Conservation (phyloP, 2,888 invertebrate genomes). For the Volucella bombylans region DNA sequence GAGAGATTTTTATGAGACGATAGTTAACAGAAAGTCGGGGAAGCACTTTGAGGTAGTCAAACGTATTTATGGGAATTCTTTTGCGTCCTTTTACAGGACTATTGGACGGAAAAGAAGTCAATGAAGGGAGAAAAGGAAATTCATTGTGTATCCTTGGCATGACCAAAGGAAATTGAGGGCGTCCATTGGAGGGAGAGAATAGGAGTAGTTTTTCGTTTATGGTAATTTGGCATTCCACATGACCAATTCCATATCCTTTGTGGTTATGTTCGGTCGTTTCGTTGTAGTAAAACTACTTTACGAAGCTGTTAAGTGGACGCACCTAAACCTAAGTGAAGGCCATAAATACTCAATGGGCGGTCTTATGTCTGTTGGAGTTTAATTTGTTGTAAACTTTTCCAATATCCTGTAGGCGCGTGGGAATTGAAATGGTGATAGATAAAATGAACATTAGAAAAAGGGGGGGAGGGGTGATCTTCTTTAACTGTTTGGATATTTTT, state of each 20-base stretch:
- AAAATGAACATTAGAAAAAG: too few relatives aligned
- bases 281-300: slow-evolving; percentile 61
- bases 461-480: too few relatives aligned
- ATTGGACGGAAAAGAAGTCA: too few relatives aligned
- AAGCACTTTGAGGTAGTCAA: slow-evolving; percentile 38
- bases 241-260: slow-evolving; percentile 56
- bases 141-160: background rate
- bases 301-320: slow-evolving; percentile 65
- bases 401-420: background rate
- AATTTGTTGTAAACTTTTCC: slow-evolving; percentile 42
- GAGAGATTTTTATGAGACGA: slow-evolving; percentile 57
- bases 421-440: too few relatives aligned
- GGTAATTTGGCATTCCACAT: slow-evolving; percentile 60
- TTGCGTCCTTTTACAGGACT: slow-evolving; percentile 15
- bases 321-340: slow-evolving; percentile 57
- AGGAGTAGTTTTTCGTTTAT: slow-evolving; percentile 47
- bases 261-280: slow-evolving; percentile 39
- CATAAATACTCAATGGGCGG: slow-evolving; percentile 28
- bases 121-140: background rate
- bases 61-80: slow-evolving; percentile 63
- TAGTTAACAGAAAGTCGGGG: slow-evolving; percentile 46
- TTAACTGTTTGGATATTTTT: too few relatives aligned
- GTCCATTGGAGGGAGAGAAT: slow-evolving; percentile 7
- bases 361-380: slow-evolving; percentile 30
- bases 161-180: background rate